These are phyloP conservation scores for Hirundo rustica DNA, from an alignment of 2,797 vertebrate genomes.

Conservation along the genomic window DNA sequence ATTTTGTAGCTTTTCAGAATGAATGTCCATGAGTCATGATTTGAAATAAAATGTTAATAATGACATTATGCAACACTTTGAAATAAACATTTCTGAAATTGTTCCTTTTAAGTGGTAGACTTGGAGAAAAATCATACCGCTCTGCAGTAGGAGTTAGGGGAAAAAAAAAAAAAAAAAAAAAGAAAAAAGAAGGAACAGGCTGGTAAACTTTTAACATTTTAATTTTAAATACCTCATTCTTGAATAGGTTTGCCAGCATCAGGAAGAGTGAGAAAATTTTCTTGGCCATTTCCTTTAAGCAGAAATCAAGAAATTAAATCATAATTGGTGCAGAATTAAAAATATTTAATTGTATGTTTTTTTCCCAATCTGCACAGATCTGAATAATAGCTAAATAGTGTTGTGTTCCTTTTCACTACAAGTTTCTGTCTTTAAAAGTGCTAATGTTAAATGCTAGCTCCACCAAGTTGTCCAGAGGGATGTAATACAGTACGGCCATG, in stretches of 20 bases:
- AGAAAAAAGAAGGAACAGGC: background rate
- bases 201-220: background rate
- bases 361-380: background rate
- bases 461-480: background rate
- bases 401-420: rapidly evolving
- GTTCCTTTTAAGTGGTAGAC: slow-evolving; percentile 21
- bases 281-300: background rate
- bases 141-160: background rate
- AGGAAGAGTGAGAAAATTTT: background rate
- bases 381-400: background rate
- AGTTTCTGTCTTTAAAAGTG: background rate
- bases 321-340: background rate
- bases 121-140: slow-evolving; percentile 5
- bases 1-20: slow-evolving; percentile 43
- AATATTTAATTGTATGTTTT: background rate
- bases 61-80: slow-evolving; percentile 33
- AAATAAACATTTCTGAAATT: slow-evolving; percentile 42
- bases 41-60: slow-evolving; percentile 64
- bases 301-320: background rate
- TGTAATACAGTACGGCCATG: rapidly evolving
- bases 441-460: background rate
- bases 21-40: slow-evolving; percentile 50
- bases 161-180: background rate
- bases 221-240: background rate
- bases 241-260: background rate